phyloP scores from a whole-genome alignment of 2,113 vertebrate species.

The Boulengeromyrus knoepffleri region DNA sequence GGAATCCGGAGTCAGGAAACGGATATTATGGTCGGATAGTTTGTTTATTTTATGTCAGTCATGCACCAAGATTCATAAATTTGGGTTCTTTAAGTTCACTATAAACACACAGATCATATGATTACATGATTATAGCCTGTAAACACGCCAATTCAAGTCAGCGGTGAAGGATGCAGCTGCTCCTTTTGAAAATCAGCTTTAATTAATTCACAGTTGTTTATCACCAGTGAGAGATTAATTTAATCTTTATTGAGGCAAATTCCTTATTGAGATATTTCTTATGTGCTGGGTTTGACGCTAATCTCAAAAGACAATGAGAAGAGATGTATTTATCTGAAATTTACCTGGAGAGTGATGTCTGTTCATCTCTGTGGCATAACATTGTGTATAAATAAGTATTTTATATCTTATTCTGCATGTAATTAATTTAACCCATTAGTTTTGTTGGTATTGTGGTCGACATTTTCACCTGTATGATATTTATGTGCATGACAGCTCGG shows the following conservation, averaged over 20 bases:
- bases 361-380: not conserved
- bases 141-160: not conserved
- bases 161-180: not conserved
- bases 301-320: not conserved
- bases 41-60: not conserved
- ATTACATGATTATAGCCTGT: not conserved
- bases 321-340: not conserved
- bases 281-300: not conserved
- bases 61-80: not conserved
- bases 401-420: not conserved
- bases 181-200: not conserved
- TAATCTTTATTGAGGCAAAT: not conserved
- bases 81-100: not conserved
- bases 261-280: not conserved
- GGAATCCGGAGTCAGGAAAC: not conserved
- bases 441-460: not conserved
- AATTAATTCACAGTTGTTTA: slow-evolving; percentile 6
- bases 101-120: not conserved
- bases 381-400: not conserved
- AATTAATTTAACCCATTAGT: not conserved
- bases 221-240: not conserved
- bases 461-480: not conserved
- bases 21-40: not conserved
- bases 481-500: not conserved
- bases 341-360: not conserved